These are phyloP conservation scores for Sylvilagus bachmani DNA, from an alignment of 2,113 vertebrate genomes.

Conservation along the genomic window DNA sequence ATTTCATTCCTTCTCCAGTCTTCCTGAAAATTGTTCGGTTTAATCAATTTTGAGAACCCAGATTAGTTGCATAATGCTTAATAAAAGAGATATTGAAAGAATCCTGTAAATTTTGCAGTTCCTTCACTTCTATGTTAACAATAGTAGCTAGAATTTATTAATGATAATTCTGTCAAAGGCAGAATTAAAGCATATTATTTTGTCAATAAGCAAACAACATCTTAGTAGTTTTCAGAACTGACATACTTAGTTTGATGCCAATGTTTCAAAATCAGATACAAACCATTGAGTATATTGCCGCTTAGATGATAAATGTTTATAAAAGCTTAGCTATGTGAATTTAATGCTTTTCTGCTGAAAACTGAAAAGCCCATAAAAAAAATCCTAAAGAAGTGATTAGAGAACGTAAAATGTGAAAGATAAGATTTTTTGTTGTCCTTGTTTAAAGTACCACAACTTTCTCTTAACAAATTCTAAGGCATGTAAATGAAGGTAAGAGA, in stretches of 20 bases:
- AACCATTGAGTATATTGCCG: neutral
- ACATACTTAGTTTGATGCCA: neutral
- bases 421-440: neutral
- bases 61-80: neutral
- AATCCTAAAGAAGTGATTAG: neutral
- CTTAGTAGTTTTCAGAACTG: neutral
- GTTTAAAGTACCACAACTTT: neutral
- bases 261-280: neutral
- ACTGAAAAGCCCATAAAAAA: neutral
- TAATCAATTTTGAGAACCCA: neutral
- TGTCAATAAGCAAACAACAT: neutral
- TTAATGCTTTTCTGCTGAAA: neutral
- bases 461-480: neutral
- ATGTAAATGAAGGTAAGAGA: neutral
- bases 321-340: neutral
- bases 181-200: neutral
- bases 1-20: conserved; percentile 41
- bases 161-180: neutral
- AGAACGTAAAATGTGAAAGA: neutral
- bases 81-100: neutral
- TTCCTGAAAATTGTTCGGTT: conserved; percentile 16
- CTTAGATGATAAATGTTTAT: neutral
- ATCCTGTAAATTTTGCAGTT: neutral
- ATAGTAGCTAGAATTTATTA: neutral
- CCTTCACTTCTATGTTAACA: neutral